Evolutionary conservation across 2,888 invertebrate species (phyloP).

Genomic region (Athalia cordata): DNA sequence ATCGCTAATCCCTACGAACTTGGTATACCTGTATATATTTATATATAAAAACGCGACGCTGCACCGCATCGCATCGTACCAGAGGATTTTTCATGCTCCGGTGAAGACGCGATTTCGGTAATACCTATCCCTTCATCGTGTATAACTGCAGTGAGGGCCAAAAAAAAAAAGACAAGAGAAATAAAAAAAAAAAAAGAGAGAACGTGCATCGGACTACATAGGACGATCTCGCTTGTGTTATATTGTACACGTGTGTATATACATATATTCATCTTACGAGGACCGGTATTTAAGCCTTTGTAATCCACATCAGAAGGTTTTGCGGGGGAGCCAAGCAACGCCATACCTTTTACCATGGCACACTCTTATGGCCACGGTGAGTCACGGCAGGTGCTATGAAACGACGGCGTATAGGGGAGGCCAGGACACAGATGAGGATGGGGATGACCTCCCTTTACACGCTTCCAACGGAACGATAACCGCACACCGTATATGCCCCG

Average conservation of each 20-base stretch:
- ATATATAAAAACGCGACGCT: constrained; percentile 48
- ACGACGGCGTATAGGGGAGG: constrained; percentile 43
- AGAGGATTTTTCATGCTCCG: constrained; percentile 51
- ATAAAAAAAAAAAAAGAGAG: not conserved
- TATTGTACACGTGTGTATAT: not conserved
- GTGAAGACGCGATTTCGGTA: constrained; percentile 51
- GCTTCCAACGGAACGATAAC: constrained; percentile 43
- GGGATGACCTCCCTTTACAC: constrained; percentile 46
- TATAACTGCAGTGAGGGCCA: not conserved
- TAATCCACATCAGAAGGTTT: constrained; percentile 66
- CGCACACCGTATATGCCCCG: not conserved
- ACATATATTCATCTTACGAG: constrained; percentile 62
- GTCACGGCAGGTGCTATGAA: constrained; percentile 69
- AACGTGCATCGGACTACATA: constrained; percentile 6
- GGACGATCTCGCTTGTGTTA: not conserved
- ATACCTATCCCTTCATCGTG: constrained; percentile 28
- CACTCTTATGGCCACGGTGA: constrained; percentile 58
- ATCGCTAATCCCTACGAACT: constrained; percentile 57
- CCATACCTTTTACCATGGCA: not conserved
- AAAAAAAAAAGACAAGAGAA: too few relatives aligned
- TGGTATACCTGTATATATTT: too few relatives aligned
- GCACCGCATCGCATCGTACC: constrained; percentile 39
- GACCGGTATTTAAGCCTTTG: constrained; percentile 70
- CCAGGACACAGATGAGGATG: constrained; percentile 54
- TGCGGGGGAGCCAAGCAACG: constrained; percentile 66